Evolutionary conservation across 2,888 invertebrate species (phyloP), one percentile per base, ranked within the genome.

Genomic region (Meteorus colon): DNA sequence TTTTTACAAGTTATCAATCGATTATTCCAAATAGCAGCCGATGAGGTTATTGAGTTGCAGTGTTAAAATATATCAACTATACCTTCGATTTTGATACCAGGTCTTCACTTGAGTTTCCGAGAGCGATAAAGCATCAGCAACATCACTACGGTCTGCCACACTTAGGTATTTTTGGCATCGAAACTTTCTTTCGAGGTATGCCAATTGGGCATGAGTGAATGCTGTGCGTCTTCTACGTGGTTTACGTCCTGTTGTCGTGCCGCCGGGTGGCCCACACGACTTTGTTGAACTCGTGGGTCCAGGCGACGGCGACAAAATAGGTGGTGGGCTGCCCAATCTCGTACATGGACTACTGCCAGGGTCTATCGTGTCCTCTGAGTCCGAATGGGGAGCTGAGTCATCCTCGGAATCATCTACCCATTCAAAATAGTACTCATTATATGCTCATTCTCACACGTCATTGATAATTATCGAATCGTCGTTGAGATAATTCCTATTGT

Each of bases 101-200:
- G 98, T 98, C 91, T 98, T 98, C 72, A 98, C 97, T 85, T 98
- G 98, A 0, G 97, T 98, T 90, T 98, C 98, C 48, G 96, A 96
- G 34, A 98, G 91, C 85, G 95, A 96, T 31, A 98, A 91, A 0
- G 96, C 94, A 85, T 97, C 97, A 0, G 98, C 97, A 0, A 98
- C 97, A 88, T 97, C 97, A 75, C 97, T 96, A 55, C 98, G 92
- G 87, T 98, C 98, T 0, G 97, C 97, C 8, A 98, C 97, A 78
- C 96, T 97, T 78, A 98, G 91, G 90, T 98, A 98, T 90, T 98
- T 98, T 90, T 97, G 97, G 84, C 96, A 96, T 10, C 97, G 92
- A 89, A 98, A 98, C 90, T 97, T 97, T 82, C 97, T 91, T 90
- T 98, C 97, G 82, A 98, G 91, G 89, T 96, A 97, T 0, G 97